A percentile compares a stretch with the other conserved stretches of the same genome.
These are phyloP conservation scores for Lonchura striata DNA, from an alignment of 2,113 vertebrate genomes.

Conservation along the genomic window DNA sequence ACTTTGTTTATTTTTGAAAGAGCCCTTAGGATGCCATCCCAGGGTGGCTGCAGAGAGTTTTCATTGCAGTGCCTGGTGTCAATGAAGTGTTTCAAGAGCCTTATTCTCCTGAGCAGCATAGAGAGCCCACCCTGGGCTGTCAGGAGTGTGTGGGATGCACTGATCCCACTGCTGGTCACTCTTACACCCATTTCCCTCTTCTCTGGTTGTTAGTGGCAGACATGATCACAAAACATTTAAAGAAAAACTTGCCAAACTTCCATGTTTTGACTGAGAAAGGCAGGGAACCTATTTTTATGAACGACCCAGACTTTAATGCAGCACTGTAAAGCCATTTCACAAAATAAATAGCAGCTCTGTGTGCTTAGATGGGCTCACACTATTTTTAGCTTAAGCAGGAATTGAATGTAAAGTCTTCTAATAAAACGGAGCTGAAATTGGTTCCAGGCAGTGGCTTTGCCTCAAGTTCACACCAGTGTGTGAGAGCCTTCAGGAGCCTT, in stretches of 20 bases:
- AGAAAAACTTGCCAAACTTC: neutral
- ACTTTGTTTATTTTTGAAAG: neutral
- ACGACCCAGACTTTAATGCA: neutral
- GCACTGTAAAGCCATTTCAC: conserved; percentile 17
- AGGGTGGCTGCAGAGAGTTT: neutral
- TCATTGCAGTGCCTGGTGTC: neutral
- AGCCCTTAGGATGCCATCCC: neutral
- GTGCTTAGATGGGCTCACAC: conserved; percentile 1
- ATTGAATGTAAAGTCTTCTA: neutral
- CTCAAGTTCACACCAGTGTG: neutral
- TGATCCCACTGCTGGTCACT: neutral
- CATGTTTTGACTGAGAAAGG: neutral
- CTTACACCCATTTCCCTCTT: neutral
- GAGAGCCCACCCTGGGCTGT: neutral
- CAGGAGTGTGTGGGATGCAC: neutral
- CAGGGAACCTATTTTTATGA: neutral
- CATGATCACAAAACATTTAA: neutral
- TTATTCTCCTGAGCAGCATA: neutral
- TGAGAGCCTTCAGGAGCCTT: neutral
- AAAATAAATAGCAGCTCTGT: conserved; percentile 45
- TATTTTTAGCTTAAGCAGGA: conserved; percentile 43
- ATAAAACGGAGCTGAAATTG: conserved; percentile 37
- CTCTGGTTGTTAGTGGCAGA: neutral
- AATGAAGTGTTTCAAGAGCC: neutral
- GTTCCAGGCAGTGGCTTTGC: conserved; percentile 14